phyloP scores from a whole-genome alignment of 2,888 invertebrate species.

The Parnassius orleans region DNA sequence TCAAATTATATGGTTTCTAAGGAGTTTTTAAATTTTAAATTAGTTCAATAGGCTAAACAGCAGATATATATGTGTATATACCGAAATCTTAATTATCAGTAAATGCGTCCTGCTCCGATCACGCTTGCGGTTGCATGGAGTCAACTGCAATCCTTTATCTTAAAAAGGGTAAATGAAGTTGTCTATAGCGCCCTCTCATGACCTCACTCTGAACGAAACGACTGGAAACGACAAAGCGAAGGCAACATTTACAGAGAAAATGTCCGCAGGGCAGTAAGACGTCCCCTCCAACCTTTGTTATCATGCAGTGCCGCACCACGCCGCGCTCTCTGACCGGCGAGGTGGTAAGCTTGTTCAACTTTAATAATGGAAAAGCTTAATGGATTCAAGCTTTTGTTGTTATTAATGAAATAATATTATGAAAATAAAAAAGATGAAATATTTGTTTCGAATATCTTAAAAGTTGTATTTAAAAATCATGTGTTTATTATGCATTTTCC shows the following conservation, averaged over 20 bases:
- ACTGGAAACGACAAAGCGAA: constrained; percentile 67
- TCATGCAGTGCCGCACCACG: constrained; percentile 49
- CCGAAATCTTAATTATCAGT: constrained; percentile 67
- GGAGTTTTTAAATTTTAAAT: too few species aligned
- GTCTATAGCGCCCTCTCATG: constrained; percentile 61
- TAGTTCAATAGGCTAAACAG: too few species aligned
- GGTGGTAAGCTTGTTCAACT: constrained; percentile 43
- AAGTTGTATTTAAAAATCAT: too few species aligned
- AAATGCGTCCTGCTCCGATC: constrained; percentile 56
- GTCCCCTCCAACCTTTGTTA: constrained; percentile 69
- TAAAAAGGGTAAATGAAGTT: constrained; percentile 63
- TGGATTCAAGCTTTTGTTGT: constrained; percentile 30
- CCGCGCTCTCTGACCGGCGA: constrained; percentile 39
- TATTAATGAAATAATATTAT: constrained; percentile 12
- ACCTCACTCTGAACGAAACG: constrained; percentile 61
- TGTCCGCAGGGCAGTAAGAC: constrained; percentile 63
- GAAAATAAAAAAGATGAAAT: constrained; percentile 19
- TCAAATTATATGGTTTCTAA: too few species aligned
- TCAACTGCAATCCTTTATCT: constrained; percentile 53
- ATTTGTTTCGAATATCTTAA: background rate
- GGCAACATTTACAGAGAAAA: constrained; percentile 70
- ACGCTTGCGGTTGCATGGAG: constrained; percentile 58
- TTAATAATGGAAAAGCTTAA: constrained; percentile 43
- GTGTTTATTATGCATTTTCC: too few species aligned
- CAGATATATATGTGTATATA: constrained; percentile 34